Evolutionary conservation across 2,797 vertebrate genomes (phyloP), one percentile per base, ranked within the genome.

Genomic region (Thunnus albacares): DNA sequence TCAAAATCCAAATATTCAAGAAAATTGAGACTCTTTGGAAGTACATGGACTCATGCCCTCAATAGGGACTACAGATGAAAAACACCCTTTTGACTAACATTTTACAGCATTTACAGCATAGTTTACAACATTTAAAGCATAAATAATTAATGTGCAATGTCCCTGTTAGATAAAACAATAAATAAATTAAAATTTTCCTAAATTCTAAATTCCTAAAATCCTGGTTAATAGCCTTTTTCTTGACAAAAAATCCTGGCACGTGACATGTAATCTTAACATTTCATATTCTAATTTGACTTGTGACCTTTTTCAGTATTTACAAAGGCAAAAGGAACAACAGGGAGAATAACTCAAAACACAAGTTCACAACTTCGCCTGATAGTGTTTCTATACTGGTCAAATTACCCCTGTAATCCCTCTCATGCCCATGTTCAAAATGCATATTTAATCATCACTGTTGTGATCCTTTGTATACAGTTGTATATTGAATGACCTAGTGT

Each of bases 231-330:
- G 18, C 18, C 26, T 65, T 65, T 43, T 13, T 13, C 60, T 26
- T 22, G 5, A 10, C 6, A 5, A 62, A 38, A 47, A 63, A 28
- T 18, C 35, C 11, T 47, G 24, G 17, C 18, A 47, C 2, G 15
- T 33, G 10, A 22, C 7, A 7, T 51, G 15, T 52, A 14, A 28
- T 62, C 14, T 41, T 17, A 26, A 26, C 14, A 18, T 18, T 26
- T 63, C 3, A 47, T 8, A 49, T 18, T 49, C 35, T 30, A 14
- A 59, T 5, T 13, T 35, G 56, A 49, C 12, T 17, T 63, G 18
- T 56, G 59, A 55, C 4, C 59, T 53, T 72, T 26, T 72, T 28
- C 15, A 28, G 62, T 13, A 45, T 72, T 41, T 71, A 15, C 43
- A 51, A 63, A 30, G 6, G 6, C 57, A 52, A 66, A 63, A 22